Evolutionary conservation across 2,797 vertebrate genomes (phyloP).

Genomic region (Peromyscus attwateri): DNA sequence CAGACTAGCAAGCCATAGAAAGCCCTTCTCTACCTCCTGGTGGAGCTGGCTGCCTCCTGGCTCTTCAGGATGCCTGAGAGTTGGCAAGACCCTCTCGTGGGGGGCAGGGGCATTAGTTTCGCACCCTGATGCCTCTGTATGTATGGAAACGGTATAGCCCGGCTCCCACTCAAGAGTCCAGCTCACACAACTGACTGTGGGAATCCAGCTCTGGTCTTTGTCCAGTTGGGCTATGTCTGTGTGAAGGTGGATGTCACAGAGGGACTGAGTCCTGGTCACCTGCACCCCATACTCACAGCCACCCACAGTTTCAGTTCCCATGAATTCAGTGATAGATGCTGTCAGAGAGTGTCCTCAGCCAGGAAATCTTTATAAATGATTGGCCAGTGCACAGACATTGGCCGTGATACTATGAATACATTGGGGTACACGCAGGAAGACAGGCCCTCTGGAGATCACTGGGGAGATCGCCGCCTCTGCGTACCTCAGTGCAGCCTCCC

Average conservation of each 20-base stretch:
- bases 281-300: neutral
- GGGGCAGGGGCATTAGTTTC: rapidly evolving
- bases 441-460: rapidly evolving
- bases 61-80: neutral
- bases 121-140: neutral
- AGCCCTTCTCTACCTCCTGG: neutral
- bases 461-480: neutral
- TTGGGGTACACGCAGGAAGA: neutral
- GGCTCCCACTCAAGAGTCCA: neutral
- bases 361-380: neutral
- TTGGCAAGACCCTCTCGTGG: neutral
- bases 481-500: rapidly evolving
- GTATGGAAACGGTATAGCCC: neutral
- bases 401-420: neutral
- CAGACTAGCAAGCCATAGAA: conserved; percentile 13
- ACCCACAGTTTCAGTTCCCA: neutral
- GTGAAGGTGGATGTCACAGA: neutral
- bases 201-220: neutral
- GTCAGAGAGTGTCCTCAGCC: neutral
- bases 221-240: neutral
- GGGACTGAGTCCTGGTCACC: too few species aligned
- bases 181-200: neutral
- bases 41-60: neutral
- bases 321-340: neutral
- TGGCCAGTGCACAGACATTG: neutral